Base-by-base conservation (phyloP, 1,140 invertebrate genomes). In the Brachionus asplanchnoidis region DNA sequence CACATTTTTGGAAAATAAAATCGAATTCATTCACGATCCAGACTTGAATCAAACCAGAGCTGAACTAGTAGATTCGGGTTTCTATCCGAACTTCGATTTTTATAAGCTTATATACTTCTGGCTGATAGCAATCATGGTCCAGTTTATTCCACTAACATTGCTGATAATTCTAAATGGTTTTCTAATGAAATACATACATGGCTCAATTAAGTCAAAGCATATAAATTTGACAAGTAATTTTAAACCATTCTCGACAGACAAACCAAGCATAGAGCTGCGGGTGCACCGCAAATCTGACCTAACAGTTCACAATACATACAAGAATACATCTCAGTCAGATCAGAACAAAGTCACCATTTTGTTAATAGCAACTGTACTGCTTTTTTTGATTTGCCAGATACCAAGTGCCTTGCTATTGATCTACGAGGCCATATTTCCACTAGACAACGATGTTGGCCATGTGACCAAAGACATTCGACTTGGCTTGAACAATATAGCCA, bases 131-230 rank as follows among this genome's bases (percentile, higher is more conserved):
- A 53, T 80, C n/a, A 80, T 42, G 28, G 78, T 80, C 6, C 78
- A 80, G 12, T 60, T 80, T 80, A 80, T 80, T 60, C 78, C 78
- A 28, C 46, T 80, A 4, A 60, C 46, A 17, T 36, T 80, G 8
- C 23, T 80, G 40, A 80, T 80, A 28, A 23, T 80, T 36, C 26
- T 80, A 17, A 80, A 80, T 40, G 28, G 23, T 20, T 26, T 80
- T 32, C 20, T 80, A 80, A 80, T 80, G 50, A 80, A 56, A 56
- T 65, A 80, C 46, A 80, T 80, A n/a, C 78, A 80, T 42, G 75
- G 26, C 17, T 78, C 42, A 20, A 78, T 78, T 3, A 46, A 78
- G 32, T 36, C 17, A 12, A 78, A 56, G 40, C 32, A 56, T 20
- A n/a, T 46, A 14, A 78, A 78, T n/a, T 78, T 78, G 23, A 56